Evolutionary conservation across 1,140 invertebrate species (phyloP).

Genomic region (Lanistes nyassanus): DNA sequence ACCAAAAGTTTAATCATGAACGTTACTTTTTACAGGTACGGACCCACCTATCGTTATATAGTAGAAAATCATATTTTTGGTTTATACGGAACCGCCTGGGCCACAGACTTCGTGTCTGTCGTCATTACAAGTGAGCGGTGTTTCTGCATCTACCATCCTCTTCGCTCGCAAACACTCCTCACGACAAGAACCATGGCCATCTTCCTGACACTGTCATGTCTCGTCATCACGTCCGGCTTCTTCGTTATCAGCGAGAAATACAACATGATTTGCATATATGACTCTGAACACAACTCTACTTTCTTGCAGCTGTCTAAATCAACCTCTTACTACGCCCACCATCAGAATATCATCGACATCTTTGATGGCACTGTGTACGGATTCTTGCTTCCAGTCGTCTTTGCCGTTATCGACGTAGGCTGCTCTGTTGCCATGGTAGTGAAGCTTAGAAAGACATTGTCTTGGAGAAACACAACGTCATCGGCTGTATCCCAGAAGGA

Average conservation of each 20-base stretch:
- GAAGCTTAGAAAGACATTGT: too few relatives aligned
- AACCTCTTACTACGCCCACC: too few relatives aligned
- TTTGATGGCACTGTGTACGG: too few relatives aligned
- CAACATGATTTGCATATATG: neutral
- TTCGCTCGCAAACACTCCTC: neutral
- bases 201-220: neutral
- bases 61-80: conserved; percentile 9
- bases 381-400: too few relatives aligned
- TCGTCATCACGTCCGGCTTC: neutral
- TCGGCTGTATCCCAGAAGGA: too few relatives aligned
- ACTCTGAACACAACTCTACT: neutral
- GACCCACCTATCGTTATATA: neutral
- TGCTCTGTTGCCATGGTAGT: too few relatives aligned
- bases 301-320: too few relatives aligned
- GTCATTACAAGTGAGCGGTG: conserved; percentile 18
- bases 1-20: too few relatives aligned
- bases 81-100: conserved; percentile 11
- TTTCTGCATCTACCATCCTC: conserved; percentile 14
- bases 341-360: too few relatives aligned
- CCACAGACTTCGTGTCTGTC: neutral
- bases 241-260: neutral
- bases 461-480: too few relatives aligned
- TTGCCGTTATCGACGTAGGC: too few relatives aligned
- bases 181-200: conserved; percentile 1
- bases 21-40: conserved; percentile 9